Percentiles rank a stretch among this genome's conserved stretches.
phyloP scores from a whole-genome alignment of 2,888 invertebrate species.

The Aproaerema taeniolella region DNA sequence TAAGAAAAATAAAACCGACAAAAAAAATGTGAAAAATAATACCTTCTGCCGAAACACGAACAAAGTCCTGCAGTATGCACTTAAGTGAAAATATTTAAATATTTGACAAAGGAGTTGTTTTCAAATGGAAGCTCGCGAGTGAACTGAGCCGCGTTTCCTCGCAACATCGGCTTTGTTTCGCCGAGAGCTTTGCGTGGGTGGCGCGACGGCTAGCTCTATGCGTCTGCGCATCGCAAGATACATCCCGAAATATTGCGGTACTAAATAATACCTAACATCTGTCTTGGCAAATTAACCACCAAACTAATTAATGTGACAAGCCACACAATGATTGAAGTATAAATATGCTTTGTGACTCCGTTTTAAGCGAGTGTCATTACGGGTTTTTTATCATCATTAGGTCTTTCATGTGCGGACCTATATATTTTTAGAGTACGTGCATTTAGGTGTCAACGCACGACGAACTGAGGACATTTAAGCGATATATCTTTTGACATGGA shows the following conservation, averaged over 20 bases:
- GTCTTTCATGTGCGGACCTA: no score
- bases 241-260: not conserved
- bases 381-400: slow-evolving; percentile 1
- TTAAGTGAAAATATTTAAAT: slow-evolving; percentile 4
- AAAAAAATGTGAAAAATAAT: no score
- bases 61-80: no score
- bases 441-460: slow-evolving; percentile 14
- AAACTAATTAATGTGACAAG: slow-evolving; percentile 44
- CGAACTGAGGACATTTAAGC: slow-evolving; percentile 6
- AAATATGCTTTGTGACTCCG: no score
- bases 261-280: slow-evolving; percentile 40
- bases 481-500: slow-evolving; percentile 26
- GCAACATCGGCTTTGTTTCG: slow-evolving; percentile 55
- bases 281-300: slow-evolving; percentile 57
- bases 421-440: no score
- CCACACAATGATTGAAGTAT: slow-evolving; percentile 20
- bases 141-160: slow-evolving; percentile 47
- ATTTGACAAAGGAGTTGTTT: slow-evolving; percentile 39
- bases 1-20: no score
- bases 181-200: slow-evolving; percentile 57
- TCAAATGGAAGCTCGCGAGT: slow-evolving; percentile 52
- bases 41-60: no score
- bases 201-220: slow-evolving; percentile 23
- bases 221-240: slow-evolving; percentile 38
- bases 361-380: not conserved